Evolutionary conservation across 1,140 invertebrate species (phyloP), one percentile per base, ranked within the genome.

Genomic region (Holotrichia oblita): DNA sequence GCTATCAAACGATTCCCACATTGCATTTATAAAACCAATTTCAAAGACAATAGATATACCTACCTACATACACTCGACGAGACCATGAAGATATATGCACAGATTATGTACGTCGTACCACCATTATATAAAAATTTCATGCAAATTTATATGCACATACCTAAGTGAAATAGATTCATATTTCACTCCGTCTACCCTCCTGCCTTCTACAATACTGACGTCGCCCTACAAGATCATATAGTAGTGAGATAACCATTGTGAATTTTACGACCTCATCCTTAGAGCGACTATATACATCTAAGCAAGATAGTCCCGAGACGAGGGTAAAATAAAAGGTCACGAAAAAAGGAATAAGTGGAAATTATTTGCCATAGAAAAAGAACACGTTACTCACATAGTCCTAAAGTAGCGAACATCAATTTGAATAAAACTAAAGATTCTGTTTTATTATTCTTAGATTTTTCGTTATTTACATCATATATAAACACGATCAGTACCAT

Each of bases 121-220:
- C 61, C 61, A 34, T 69, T 69, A 69, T 69, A 69, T 69, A 69
- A 69, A 69, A 69, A 69, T 69, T 69, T 69, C 61, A 69, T 69
- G 61, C 61, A 69, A 69, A 69, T 69, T 69, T 69, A 69, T 69
- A 69, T 69, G 61, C 61, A 22, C 61, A 69, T 69, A 69, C 61
- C 61, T 69, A 69, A 69, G 61, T 69, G 61, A 69, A 69, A 69
- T 69, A 69, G 61, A 69, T 69, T 69, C 61, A 69, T 69, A 69
- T 69, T 69, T 69, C 61, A 69, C 61, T 22, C 17, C 12, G 61
- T 20, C 22, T 20, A 3, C 61, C 14, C 48, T 55, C 14, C 48
- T 55, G 27, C 48, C 17, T 17, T 55, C 48, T 55, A 55, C 48
- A 22, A 9, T 64, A 64, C 61, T 69, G 61, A 69, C 61, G 8